Evolutionary conservation across 2,797 vertebrate species (phyloP).

Genomic region (Alosa sapidissima): DNA sequence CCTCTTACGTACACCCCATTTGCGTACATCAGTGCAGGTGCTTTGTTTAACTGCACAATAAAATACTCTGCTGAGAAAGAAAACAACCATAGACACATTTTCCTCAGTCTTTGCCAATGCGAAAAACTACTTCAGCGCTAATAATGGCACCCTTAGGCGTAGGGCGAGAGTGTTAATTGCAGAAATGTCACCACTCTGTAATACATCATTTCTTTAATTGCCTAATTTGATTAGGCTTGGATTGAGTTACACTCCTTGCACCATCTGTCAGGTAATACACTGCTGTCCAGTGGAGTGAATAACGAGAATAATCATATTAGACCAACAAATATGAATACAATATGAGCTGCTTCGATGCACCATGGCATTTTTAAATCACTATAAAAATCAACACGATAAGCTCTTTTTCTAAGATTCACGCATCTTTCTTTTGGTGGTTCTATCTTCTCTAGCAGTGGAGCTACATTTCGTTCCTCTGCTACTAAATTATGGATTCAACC

Average conservation of each 20-base stretch:
- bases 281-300: slow-evolving; percentile 20
- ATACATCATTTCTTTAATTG: slow-evolving; percentile 36
- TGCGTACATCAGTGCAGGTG: background rate
- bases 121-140: background rate
- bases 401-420: background rate
- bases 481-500: background rate
- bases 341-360: background rate
- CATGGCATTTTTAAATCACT: background rate
- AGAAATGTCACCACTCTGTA: slow-evolving; percentile 26
- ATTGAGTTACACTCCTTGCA: slow-evolving; percentile 25
- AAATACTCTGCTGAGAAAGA: background rate
- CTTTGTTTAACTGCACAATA: background rate
- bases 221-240: slow-evolving; percentile 42
- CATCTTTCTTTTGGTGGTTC: background rate
- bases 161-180: slow-evolving; percentile 36
- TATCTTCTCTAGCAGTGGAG: background rate
- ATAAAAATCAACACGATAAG: background rate
- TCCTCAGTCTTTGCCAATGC: background rate
- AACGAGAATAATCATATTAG: slow-evolving; percentile 35
- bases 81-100: background rate
- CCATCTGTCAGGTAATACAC: slow-evolving; percentile 47
- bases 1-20: background rate
- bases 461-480: background rate
- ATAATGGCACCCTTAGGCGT: background rate
- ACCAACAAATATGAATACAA: background rate